Base-by-base conservation (phyloP, 2,113 vertebrate species). In the Sclerurus mexicanus region DNA sequence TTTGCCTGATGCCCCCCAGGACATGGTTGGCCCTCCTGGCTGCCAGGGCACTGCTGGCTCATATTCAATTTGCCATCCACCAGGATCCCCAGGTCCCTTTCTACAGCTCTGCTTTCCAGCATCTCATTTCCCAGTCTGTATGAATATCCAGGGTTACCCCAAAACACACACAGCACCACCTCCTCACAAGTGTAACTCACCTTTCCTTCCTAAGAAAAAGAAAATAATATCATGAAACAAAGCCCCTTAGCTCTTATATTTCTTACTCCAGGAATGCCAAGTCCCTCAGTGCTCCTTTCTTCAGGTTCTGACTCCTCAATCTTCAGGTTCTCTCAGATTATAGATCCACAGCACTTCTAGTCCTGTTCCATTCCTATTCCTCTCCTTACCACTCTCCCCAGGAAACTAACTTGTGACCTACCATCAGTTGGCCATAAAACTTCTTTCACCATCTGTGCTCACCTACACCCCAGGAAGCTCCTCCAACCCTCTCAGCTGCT, bases 331-430 rank as follows among this genome's bases (percentile, higher is more conserved):
- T 37, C 12, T 46, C 14, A 67, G 5, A 14, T 30, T 33, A 25
- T 1, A 63, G 2, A 2, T 6, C 14, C 12, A 21, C 9, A 22
- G 0, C 9, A 12, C 7, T 25, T 4, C 46, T 24, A 24, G 6
- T n/a, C 33, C 33, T 35, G 22, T 35, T 59, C 56, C 15, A 14
- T 68, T 21, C 19, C 13, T 39, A 4, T 15, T 12, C 3, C 2
- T 4, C 1, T 1, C 9, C 30, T 49, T 21, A 14, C 11, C 4
- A 4, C 5, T 37, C 10, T 16, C 17, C 6, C 9, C 18, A 18
- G 2, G 6, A 58, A 60, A n/a, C 5, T 19, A 75, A 9, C 7
- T 39, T 80, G 9, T 52, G 1, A 1, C 4, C 7, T 40, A 24
- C 21, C 7, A 25, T 14, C 20, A 87, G 9, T 33, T 16, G 1